phyloP scores from a whole-genome alignment of 2,113 vertebrate genomes.

The Desmodus rotundus region DNA sequence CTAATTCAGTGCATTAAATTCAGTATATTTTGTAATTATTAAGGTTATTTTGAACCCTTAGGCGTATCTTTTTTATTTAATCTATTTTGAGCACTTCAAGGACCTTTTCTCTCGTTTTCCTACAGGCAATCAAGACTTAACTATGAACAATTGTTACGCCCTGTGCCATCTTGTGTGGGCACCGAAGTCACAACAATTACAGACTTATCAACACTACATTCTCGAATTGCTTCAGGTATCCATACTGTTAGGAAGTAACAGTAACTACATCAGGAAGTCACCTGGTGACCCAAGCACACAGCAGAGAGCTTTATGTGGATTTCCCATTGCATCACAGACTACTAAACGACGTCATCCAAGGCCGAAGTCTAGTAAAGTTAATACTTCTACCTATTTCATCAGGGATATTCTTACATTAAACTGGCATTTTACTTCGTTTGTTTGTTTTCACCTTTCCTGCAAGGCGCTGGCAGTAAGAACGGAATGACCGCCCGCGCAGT shows the following conservation, averaged over 20 bases:
- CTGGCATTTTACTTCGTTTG: not conserved
- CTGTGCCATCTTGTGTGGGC: not conserved
- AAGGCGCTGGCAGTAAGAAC: not conserved
- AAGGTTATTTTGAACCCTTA: not conserved
- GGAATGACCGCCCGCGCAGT: not conserved
- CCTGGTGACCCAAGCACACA: too few species aligned
- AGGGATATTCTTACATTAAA: not conserved
- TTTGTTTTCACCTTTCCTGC: not conserved
- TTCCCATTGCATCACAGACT: not conserved
- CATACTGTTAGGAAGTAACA: too few species aligned
- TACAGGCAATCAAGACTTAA: not conserved
- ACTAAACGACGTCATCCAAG: not conserved
- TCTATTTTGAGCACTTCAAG: not conserved
- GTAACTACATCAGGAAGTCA: not conserved
- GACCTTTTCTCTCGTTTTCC: not conserved
- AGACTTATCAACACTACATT: not conserved
- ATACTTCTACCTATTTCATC: not conserved
- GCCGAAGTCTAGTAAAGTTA: not conserved
- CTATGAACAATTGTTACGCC: not conserved
- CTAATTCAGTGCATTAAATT: not conserved
- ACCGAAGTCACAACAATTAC: not conserved
- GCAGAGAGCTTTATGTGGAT: not conserved
- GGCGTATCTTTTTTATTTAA: not conserved
- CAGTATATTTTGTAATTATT: not conserved
- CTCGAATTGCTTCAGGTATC: not conserved